phyloP scores from a whole-genome alignment of 2,888 invertebrate species.

The Drosophila heteroneura region DNA sequence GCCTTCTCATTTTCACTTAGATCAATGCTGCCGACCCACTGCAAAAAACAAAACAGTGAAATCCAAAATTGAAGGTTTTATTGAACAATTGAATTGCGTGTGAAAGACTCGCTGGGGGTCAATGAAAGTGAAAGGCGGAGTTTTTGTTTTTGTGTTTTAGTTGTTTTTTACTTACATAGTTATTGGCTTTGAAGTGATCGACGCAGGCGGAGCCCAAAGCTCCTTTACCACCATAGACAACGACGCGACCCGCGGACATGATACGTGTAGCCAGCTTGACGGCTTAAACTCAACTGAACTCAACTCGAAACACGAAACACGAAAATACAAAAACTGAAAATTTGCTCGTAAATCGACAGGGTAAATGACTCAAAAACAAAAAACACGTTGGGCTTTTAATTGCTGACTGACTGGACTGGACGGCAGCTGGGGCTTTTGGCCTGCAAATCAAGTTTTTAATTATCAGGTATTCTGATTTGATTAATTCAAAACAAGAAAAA shows the following conservation, averaged over 20 bases:
- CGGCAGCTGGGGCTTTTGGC: constrained; percentile 33
- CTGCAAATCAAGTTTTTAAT: constrained; percentile 45
- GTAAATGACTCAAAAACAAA: constrained; percentile 21
- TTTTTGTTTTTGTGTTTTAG: neutral
- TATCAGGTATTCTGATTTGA: constrained; percentile 39
- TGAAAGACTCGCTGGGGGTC: constrained; percentile 18
- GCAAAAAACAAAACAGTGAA: constrained; percentile 5
- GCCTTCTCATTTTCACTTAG: constrained; percentile 93
- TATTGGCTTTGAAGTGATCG: constrained; percentile 94
- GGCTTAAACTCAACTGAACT: constrained; percentile 51
- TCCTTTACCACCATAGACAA: constrained; percentile 98
- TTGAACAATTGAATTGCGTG: constrained; percentile 36
- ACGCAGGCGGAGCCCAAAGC: constrained; percentile 96
- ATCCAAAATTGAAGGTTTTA: constrained; percentile 27
- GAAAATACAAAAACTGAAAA: constrained; percentile 23
- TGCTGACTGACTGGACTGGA: constrained; percentile 7
- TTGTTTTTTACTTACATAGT: constrained; percentile 89
- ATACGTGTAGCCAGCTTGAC: constrained; percentile 72
- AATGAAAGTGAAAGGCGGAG: constrained; percentile 58
- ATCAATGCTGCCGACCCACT: constrained; percentile 97
- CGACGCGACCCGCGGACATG: constrained; percentile 89
- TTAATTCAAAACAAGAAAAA: constrained; percentile 36
- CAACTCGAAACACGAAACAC: neutral
- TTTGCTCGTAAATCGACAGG: constrained; percentile 13
- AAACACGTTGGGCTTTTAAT: constrained; percentile 14